Evolutionary conservation across 2,888 invertebrate genomes (phyloP).

Genomic region (Rhingia campestris): DNA sequence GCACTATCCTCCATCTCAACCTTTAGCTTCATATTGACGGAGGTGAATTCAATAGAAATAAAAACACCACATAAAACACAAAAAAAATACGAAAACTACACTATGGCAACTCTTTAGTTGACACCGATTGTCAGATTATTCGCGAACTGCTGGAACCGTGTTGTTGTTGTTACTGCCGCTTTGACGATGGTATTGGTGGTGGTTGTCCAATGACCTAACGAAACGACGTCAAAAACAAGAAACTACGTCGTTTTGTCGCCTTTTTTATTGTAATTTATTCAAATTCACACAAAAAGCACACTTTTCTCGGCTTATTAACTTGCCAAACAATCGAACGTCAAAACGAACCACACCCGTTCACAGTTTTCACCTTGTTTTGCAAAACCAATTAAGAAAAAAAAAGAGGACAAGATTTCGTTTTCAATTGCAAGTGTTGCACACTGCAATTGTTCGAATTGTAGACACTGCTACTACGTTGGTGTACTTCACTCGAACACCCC

Average conservation of each 20-base stretch:
- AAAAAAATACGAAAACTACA: background rate
- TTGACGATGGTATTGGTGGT: slow-evolving; percentile 4
- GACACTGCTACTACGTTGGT: slow-evolving; percentile 24
- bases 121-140: slow-evolving; percentile 64
- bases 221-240: slow-evolving; percentile 54
- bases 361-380: slow-evolving; percentile 28
- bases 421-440: slow-evolving; percentile 68
- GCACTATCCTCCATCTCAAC: slow-evolving; percentile 63
- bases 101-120: slow-evolving; percentile 60
- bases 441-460: slow-evolving; percentile 50
- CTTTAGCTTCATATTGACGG: slow-evolving; percentile 65
- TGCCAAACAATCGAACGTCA: background rate
- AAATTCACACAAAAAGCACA: slow-evolving; percentile 37
- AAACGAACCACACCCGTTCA: slow-evolving; percentile 58
- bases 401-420: slow-evolving; percentile 48
- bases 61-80: background rate
- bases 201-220: slow-evolving; percentile 67
- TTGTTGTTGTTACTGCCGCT: slow-evolving; percentile 16
- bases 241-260: slow-evolving; percentile 62
- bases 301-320: slow-evolving; percentile 23
- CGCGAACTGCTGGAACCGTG: slow-evolving; percentile 52
- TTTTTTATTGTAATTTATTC: slow-evolving; percentile 36
- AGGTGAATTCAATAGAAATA: slow-evolving; percentile 21
- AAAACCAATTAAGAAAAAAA: slow-evolving; percentile 36
- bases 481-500: slow-evolving; percentile 40